Base-by-base conservation (phyloP, 2,797 vertebrate genomes). In the Sylvilagus floridanus region DNA sequence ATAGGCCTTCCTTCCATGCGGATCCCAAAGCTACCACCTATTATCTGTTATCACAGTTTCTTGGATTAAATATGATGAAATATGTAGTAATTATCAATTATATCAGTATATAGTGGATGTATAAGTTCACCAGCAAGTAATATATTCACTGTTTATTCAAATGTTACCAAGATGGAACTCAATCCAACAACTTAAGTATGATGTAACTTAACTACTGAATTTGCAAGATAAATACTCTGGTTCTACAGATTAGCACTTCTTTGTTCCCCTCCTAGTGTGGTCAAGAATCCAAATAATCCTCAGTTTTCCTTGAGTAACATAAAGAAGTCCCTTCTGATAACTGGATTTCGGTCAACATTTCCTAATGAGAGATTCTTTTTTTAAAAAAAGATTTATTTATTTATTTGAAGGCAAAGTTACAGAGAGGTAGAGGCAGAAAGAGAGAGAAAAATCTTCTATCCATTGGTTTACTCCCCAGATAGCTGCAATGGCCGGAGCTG, bases 111-210 rank as follows among this genome's bases (percentile, higher is more conserved):
- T 72, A 71, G 52, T 50, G 30, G 66, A 32, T 60, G 65, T 68
- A 85, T 78, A 77, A 94, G 22, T 78, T 66, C 12, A 75, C 30
- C n/a, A 42, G 13, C 3, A 87, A 37, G 32, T 1, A 82, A 42
- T 4, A 50, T 21, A 62, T 82, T 88, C 86, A 89, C 32, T 83
- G 89, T 92, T 85, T 90, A 75, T 84, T 92, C 35, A 93, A 78
- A 86, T 79, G 24, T 75, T 85, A 42, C 12, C 7, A 10, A 94
- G 32, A 86, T 16, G 83, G 26, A 84, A 83, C 78, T 83, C 30
- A 75, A 68, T 63, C 11, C 12, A 84, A 47, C 4, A 75, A 65
- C 26, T 87, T 42, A 62, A 60, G 13, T 47, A 8, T 47, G 66
- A 81, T 79, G 7, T 81, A 92, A 75, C 19, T 87, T 47, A 87